Base-by-base conservation (phyloP, 2,797 vertebrate species). In the Simalia tracyae region DNA sequence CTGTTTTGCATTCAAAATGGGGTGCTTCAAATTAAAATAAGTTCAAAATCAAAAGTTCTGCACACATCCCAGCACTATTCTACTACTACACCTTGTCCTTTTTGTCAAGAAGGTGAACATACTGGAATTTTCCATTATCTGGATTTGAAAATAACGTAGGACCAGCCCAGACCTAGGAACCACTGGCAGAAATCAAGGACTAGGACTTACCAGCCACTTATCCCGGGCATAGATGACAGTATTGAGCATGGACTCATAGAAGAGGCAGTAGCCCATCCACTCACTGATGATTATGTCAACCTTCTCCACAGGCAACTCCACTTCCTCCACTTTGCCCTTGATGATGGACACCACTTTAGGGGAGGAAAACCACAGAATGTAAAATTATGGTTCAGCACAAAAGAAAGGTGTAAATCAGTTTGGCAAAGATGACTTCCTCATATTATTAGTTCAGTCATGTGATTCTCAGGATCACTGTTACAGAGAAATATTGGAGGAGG, bases 251-350 rank as follows among this genome's bases (percentile, higher is more conserved):
- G 98, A 99, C 96, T 99, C 98, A 0, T 99, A 99, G 97, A 99
- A 99, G 90, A 99, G 98, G 94, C 99, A 99, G 95, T 99, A 99
- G 12, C 98, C 99, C 99, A 99, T 99, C 99, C 99, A 99, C 96
- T 99, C 98, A 0, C 98, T 99, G 94, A 99, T 99, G 95, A 99
- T 98, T 94, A 99, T 99, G 95, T 99, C 99, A 0, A 99, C 99
- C 28, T 98, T 98, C 0, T 99, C 98, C 92, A 99, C 98, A 0
- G 98, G 98, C 61, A 99, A 97, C 59, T 98, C 98, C 94, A 99
- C 99, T 95, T 99, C 99, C 94, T 99, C 99, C 94, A 99, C 99
- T 96, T 99, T 99, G 1, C 99, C 98, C 93, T 99, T 99, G 96
- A 99, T 99, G 95, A 99, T 99, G 54, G 98, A 99, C 87, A 99